Evolutionary conservation across 2,888 invertebrate species (phyloP).

Genomic region (Papilio demoleus): DNA sequence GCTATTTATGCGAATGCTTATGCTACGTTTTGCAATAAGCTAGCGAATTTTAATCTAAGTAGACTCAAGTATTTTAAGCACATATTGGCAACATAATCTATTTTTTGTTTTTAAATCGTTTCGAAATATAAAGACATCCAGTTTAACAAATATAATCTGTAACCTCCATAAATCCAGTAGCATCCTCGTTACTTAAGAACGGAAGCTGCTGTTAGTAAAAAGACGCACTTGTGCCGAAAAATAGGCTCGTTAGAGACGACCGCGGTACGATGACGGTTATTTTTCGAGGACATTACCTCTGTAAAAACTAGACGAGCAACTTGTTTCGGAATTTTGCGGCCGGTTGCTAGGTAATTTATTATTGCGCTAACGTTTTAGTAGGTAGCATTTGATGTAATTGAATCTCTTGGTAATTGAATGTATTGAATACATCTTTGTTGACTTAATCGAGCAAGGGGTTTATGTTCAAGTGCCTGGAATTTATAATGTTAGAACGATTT

Average conservation of each 20-base stretch:
- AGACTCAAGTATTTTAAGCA: background rate
- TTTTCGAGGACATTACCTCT: slow-evolving; percentile 72
- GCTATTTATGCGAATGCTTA: background rate
- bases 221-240: slow-evolving; percentile 49
- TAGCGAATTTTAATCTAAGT: slow-evolving; percentile 1
- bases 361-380: slow-evolving; percentile 22
- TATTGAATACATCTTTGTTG: slow-evolving; percentile 7
- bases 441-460: background rate
- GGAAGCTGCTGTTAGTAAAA: slow-evolving; percentile 55
- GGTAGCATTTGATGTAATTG: slow-evolving; percentile 10
- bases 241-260: slow-evolving; percentile 59
- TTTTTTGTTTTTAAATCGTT: background rate
- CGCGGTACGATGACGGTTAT: slow-evolving; percentile 71
- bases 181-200: slow-evolving; percentile 25
- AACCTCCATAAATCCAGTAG: slow-evolving; percentile 24
- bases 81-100: background rate
- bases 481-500: background rate
- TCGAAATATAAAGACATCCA: background rate
- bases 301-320: slow-evolving; percentile 71
- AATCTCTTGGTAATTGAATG: background rate
- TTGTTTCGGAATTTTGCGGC: slow-evolving; percentile 56
- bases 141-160: background rate
- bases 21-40: background rate
- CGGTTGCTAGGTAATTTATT: slow-evolving; percentile 26
- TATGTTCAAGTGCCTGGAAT: background rate